Evolutionary conservation across 2,113 vertebrate species (phyloP).

Genomic region (Romanogobio albipinnatus): DNA sequence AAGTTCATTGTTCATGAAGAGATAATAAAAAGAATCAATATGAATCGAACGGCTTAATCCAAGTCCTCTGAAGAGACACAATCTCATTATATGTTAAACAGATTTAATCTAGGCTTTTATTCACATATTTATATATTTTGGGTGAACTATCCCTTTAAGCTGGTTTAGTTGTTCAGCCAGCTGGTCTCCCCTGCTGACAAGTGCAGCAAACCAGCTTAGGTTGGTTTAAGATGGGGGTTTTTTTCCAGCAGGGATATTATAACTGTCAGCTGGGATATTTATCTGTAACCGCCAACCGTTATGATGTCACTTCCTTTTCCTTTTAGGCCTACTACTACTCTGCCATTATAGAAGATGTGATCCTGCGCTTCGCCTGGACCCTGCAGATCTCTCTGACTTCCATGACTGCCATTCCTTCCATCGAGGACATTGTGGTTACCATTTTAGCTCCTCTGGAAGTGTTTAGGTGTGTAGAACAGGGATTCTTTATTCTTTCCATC

Average conservation of each 20-base stretch:
- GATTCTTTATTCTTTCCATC: not conserved
- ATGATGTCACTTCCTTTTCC: constrained; percentile 42
- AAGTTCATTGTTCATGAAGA: too few relatives aligned
- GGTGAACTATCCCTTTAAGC: not conserved
- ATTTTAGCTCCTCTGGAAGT: constrained; percentile 95
- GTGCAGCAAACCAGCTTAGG: not conserved
- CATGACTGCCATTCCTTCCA: constrained; percentile 75
- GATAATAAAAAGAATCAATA: too few relatives aligned
- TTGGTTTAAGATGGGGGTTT: not conserved
- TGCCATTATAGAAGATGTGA: constrained; percentile 93
- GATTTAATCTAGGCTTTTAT: too few relatives aligned
- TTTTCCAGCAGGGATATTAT: not conserved
- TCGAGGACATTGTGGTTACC: constrained; percentile 87
- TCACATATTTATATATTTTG: too few relatives aligned
- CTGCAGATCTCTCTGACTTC: constrained; percentile 89
- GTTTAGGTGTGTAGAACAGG: constrained; percentile 81
- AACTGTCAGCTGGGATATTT: not conserved
- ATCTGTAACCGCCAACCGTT: not conserved
- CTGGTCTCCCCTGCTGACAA: not conserved
- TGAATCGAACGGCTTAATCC: too few relatives aligned
- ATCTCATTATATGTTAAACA: too few relatives aligned
- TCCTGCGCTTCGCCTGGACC: constrained; percentile 97
- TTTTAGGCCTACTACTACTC: constrained; percentile 98
- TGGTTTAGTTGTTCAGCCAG: not conserved
- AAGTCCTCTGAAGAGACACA: too few relatives aligned